A percentile compares a stretch with the other conserved stretches of the same genome.
These are phyloP conservation scores for Drosophila albomicans DNA, from an alignment of 1,140 invertebrate genomes.

Conservation along the genomic window DNA sequence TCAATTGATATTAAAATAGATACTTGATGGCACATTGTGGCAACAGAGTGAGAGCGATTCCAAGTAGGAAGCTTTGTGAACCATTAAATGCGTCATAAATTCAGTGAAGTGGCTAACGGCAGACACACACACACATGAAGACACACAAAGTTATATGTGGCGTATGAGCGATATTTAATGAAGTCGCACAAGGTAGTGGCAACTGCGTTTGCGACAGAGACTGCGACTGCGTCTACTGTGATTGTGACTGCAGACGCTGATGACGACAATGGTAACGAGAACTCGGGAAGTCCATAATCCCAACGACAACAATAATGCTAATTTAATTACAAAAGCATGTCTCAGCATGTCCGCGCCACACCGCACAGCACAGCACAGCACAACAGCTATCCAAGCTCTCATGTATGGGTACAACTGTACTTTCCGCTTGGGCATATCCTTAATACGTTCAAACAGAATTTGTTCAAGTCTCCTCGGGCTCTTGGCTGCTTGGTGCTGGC, in stretches of 20 bases:
- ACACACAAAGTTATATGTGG: conserved; percentile 37
- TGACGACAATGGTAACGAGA: conserved; percentile 16
- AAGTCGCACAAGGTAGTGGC: conserved; percentile 39
- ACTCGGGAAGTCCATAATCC: conserved; percentile 46
- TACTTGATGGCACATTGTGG: conserved; percentile 27
- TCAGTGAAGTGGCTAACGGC: conserved; percentile 43
- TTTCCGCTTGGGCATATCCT: conserved; percentile 23
- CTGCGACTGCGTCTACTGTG: background rate
- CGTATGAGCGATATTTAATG: conserved; percentile 72
- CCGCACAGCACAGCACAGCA: too few relatives aligned
- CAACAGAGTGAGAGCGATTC: conserved; percentile 20
- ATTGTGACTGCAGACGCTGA: background rate
- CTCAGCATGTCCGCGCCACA: conserved; percentile 37
- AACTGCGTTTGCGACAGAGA: background rate
- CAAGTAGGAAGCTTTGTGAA: conserved; percentile 37
- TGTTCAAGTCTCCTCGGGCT: conserved; percentile 17
- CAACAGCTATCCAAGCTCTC: background rate
- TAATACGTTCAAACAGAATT: conserved; percentile 28
- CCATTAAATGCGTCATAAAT: conserved; percentile 65
- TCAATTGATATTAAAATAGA: conserved; percentile 58
- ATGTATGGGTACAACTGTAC: conserved; percentile 25
- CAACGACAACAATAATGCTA: conserved; percentile 66
- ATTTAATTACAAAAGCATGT: conserved; percentile 73
- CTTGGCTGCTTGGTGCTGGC: background rate
- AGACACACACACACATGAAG: conserved; percentile 1